Evolutionary conservation across 2,113 vertebrate species (phyloP), one percentile per base, ranked within the genome.

Genomic region (Neoarius graeffei): DNA sequence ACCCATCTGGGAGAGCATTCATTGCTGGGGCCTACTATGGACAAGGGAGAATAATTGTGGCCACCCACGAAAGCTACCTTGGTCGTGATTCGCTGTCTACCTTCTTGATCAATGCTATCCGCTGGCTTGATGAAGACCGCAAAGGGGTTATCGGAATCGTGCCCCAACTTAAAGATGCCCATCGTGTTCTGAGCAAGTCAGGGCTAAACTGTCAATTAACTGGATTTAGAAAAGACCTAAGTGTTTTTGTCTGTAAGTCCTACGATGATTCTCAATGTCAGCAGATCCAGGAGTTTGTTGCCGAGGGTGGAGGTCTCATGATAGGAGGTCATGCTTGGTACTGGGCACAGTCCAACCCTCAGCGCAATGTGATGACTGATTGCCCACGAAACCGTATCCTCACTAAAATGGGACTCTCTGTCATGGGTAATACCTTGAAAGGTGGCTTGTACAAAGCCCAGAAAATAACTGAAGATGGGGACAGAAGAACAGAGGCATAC

Each of bases 341-440:
- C 90, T 97, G 97, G 97, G 93, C 95, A 3, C 92, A 94, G 20
- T 84, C 88, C 14, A 89, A 96, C 69, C 59, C 4, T 0, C 89
- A 90, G 9, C 4, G n/a, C 81, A 95, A 94, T 1, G 25, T 60
- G 0, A 15, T 97, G 86, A 94, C 94, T 1, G 88, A 91, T 0
- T 97, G 95, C 91, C 89, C 96, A 30, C 97, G 95, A 82, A 98
- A 98, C 92, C 95, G 93, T 81, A 95, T 98, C 82, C 94, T 98
- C 73, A 98, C 95, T 90, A 91, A 91, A 81, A 96, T 98, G 87
- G 98, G 98, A 52, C 89, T 98, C 89, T 97, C 95, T 87, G 86
- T 99, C 73, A 86, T 97, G 89, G 93, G 85, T 11, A 81, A 88
- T 48, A 95, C 90, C 0, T 48, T 95, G 50, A 1, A 0, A 0